Base-by-base conservation (phyloP, 2,797 vertebrate genomes). In the Crenuchus spilurus region DNA sequence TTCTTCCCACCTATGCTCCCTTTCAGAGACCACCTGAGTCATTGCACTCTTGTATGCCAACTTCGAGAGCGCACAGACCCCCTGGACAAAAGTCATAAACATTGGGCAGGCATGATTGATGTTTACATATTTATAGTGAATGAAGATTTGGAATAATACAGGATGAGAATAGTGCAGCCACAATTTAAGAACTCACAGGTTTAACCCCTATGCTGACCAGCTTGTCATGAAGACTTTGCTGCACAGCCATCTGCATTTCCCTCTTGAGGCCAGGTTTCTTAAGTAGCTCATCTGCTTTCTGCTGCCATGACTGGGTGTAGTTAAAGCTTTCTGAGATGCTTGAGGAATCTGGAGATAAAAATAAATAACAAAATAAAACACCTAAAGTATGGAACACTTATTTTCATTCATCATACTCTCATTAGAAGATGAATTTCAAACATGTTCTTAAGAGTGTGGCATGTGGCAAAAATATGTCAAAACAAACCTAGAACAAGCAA, bases 141-240 rank as follows among this genome's bases (percentile, higher is more conserved):
- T 44, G 8, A 49, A 14, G 14, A 11, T 28, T 20, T 48, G 24
- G 2, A 16, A 42, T 16, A 22, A 24, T 28, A 10, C 13, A 2
- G 22, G 8, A 41, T 24, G 57, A 28, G 14, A n/a, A 55, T 11
- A 6, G n/a, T 26, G 16, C 13, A 57, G n/a, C 6, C 2, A n/a
- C 9, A 16, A 9, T 39, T 48, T 10, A 18, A 39, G 6, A 48
- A 44, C 68, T 58, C 80, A 92, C 91, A 48, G 83, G 60, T 28
- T 85, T 84, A 72, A 93, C 69, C 39, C 91, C 92, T n/a, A 93
- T 80, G 35, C 44, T 80, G 72, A 90, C 87, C 70, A 94, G 80
- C 75, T 83, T 88, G 24, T 82, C 83, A 0, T 67, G 7, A 0
- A 92, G 68, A 1, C 82, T 76, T 70, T 88, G 87, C 70, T 93